These are phyloP conservation scores for Narcine bancroftii DNA, from an alignment of 2,113 vertebrate genomes.

Conservation along the genomic window DNA sequence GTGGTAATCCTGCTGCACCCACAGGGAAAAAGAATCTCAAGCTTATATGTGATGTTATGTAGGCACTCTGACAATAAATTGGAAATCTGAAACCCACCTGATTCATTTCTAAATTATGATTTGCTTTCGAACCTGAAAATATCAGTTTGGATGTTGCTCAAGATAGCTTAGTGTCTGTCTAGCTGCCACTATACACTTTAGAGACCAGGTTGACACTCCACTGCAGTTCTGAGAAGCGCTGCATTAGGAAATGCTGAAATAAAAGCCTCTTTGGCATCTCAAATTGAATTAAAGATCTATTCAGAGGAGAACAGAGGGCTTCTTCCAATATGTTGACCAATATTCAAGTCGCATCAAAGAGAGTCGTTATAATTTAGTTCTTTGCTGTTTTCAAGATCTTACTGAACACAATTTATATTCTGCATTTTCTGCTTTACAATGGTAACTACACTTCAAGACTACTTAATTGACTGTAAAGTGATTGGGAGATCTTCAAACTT, in stretches of 20 bases:
- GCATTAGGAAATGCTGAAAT: not conserved
- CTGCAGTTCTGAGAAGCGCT: not conserved
- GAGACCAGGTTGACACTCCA: not conserved
- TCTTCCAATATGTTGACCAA: not conserved
- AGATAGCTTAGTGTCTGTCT: not conserved
- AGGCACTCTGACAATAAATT: too few relatives aligned
- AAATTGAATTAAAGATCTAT: not conserved
- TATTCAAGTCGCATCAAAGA: not conserved
- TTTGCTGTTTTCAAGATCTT: not conserved
- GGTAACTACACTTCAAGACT: not conserved
- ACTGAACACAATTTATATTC: not conserved
- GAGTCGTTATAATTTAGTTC: not conserved
- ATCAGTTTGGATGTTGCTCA: not conserved
- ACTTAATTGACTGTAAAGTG: not conserved
- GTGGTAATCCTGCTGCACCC: too few relatives aligned
- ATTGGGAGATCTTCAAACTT: not conserved
- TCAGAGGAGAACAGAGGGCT: not conserved
- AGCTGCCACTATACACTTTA: not conserved
- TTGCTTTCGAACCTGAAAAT: not conserved
- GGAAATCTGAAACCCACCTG: too few relatives aligned
- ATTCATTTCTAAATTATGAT: not conserved
- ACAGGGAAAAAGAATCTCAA: too few relatives aligned
- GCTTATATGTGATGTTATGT: too few relatives aligned
- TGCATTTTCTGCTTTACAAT: not conserved
- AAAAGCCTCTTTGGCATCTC: not conserved